A percentile compares a stretch with the other conserved stretches of the same genome.
Conservation (phyloP, 2,888 invertebrate species). For the Thyatira batis region DNA sequence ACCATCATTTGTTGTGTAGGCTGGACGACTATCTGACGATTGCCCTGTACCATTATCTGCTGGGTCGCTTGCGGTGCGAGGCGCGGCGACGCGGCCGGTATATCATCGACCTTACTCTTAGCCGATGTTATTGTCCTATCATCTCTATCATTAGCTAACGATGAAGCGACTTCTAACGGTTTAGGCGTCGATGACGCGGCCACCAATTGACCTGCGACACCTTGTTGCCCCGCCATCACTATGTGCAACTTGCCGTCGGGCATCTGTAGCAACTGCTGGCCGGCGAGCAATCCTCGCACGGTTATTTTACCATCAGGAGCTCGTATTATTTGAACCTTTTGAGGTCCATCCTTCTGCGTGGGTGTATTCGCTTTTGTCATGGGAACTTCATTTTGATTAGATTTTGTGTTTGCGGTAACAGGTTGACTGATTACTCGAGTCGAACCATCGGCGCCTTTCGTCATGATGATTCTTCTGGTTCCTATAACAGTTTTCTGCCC, state of each 20-base stretch:
- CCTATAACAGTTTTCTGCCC: conserved; percentile 86
- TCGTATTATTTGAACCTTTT: conserved; percentile 95
- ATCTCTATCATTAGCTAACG: conserved; percentile 16
- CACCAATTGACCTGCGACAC: conserved; percentile 70
- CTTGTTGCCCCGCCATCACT: conserved; percentile 85
- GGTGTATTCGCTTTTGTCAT: conserved; percentile 45
- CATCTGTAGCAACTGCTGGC: conserved; percentile 96
- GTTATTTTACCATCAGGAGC: conserved; percentile 95
- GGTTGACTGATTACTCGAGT: conserved; percentile 85
- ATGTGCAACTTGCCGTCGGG: conserved; percentile 96
- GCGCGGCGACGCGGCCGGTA: conserved; percentile 18
- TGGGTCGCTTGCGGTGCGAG: conserved; percentile 30
- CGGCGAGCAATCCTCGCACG: conserved; percentile 94
- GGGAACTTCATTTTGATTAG: conserved; percentile 64
- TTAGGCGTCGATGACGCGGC: conserved; percentile 56
- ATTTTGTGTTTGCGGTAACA: conserved; percentile 67
- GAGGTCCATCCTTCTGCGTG: conserved; percentile 79
- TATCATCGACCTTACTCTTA: conserved; percentile 25
- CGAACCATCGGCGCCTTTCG: conserved; percentile 87
- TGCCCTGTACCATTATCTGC: conserved; percentile 54
- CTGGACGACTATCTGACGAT: conserved; percentile 64
- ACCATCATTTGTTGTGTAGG: conserved; percentile 42
- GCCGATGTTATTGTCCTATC: conserved; percentile 20
- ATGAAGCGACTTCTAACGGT: conserved; percentile 35
- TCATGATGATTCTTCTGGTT: conserved; percentile 87